A percentile compares a stretch with the other conserved stretches of the same genome.
These are phyloP conservation scores for Aeoliscus strigatus DNA, from an alignment of 2,797 vertebrate genomes.

Conservation along the genomic window DNA sequence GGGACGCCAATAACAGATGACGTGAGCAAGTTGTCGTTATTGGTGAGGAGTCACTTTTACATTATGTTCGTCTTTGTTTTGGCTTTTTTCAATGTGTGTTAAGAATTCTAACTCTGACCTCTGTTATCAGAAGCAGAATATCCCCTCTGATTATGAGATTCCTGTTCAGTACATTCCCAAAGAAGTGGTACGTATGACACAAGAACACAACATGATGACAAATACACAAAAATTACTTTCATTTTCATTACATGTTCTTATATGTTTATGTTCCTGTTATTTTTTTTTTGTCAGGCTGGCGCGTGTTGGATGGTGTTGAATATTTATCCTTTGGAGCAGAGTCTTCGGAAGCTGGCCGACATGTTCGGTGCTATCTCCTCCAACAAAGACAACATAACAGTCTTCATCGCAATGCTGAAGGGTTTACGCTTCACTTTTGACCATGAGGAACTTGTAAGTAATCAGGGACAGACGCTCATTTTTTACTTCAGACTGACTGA, in stretches of 20 bases:
- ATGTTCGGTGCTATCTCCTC: constrained; percentile 75
- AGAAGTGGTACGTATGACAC: constrained; percentile 70
- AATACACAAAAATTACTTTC: not conserved
- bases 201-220: not conserved
- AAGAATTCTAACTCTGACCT: not conserved
- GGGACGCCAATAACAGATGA: constrained; percentile 71
- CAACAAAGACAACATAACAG: constrained; percentile 74
- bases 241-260: not conserved
- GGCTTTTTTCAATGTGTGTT: not conserved
- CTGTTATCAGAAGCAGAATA: constrained; percentile 69
- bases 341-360: constrained; percentile 67
- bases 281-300: constrained; percentile 56
- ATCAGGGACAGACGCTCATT: not conserved
- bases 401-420: constrained; percentile 77
- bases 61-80: not conserved
- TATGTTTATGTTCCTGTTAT: not conserved
- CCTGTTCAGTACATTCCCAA: constrained; percentile 73
- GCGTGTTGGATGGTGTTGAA: constrained; percentile 78
- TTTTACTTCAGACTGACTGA: not conserved
- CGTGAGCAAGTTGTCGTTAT: constrained; percentile 68
- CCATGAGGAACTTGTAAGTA: constrained; percentile 71
- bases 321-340: constrained; percentile 76
- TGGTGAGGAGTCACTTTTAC: constrained; percentile 57
- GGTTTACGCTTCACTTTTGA: constrained; percentile 74
- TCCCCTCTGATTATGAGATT: constrained; percentile 80